A percentile compares a stretch with the other conserved stretches of the same genome.
Conservation (phyloP, 2,888 invertebrate species). For the Melanargia galathea region DNA sequence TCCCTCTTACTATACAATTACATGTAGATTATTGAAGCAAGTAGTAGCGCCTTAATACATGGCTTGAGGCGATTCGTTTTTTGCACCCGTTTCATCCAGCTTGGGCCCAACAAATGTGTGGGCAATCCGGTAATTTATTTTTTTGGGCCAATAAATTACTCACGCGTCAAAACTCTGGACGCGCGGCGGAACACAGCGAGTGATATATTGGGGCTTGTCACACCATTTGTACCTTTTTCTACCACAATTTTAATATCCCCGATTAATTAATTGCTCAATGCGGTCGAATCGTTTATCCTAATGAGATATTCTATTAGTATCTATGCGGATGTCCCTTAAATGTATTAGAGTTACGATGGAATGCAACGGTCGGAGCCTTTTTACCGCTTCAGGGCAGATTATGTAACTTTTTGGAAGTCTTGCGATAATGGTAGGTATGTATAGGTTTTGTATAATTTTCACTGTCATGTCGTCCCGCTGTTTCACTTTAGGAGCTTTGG, state of each 20-base stretch:
- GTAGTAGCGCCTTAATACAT: conserved; percentile 65
- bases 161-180: conserved; percentile 79
- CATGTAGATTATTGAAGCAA: conserved; percentile 30
- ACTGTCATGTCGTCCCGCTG: background rate
- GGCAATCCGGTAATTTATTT: conserved; percentile 80
- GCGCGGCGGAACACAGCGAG: conserved; percentile 59
- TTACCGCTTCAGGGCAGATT: background rate
- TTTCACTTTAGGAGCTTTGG: no score
- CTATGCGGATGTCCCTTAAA: conserved; percentile 21
- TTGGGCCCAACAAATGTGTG: conserved; percentile 77
- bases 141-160: conserved; percentile 81
- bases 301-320: conserved; percentile 29
- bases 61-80: conserved; percentile 68
- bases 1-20: conserved; percentile 8
- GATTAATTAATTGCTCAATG: conserved; percentile 69
- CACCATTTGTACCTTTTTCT: conserved; percentile 67
- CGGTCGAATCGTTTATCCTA: conserved; percentile 59
- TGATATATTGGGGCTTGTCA: conserved; percentile 80
- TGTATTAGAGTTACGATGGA: conserved; percentile 3
- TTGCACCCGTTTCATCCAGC: conserved; percentile 80
- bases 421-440: background rate
- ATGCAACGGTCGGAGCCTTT: background rate
- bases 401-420: background rate
- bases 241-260: conserved; percentile 65
- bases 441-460: background rate